Percentiles rank a stretch among this genome's conserved stretches.
These are phyloP conservation scores for Simalia tracyae DNA, from an alignment of 2,797 vertebrate species.

Conservation along the genomic window DNA sequence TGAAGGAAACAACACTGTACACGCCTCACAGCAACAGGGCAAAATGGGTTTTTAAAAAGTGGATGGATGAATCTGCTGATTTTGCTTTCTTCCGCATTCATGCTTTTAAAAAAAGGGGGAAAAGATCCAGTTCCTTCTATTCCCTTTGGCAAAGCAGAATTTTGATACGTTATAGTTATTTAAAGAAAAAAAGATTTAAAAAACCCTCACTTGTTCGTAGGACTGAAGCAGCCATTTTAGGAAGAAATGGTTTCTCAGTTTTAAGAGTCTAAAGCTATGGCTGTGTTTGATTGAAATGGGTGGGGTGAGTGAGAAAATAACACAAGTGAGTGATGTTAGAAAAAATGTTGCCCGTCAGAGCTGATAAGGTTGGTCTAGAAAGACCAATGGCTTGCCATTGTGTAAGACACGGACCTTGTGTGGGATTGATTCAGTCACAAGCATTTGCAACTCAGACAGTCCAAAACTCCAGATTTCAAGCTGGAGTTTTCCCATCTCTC, in stretches of 20 bases:
- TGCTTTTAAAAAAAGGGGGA: background rate
- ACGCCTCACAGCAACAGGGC: background rate
- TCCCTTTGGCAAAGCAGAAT: background rate
- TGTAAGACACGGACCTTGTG: background rate
- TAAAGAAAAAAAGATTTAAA: constrained; percentile 18
- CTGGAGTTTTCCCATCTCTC: background rate
- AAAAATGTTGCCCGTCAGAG: background rate
- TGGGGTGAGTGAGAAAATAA: background rate
- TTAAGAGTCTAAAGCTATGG: background rate
- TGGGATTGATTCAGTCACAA: background rate
- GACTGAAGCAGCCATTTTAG: background rate
- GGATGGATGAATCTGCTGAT: background rate
- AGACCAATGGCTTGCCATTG: background rate
- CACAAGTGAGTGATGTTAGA: background rate
- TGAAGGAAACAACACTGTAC: constrained; percentile 18
- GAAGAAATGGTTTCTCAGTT: background rate
- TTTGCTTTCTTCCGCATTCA: background rate
- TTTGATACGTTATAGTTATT: background rate
- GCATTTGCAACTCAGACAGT: background rate
- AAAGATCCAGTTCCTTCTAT: background rate
- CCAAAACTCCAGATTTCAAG: background rate
- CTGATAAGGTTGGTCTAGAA: background rate
- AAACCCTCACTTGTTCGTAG: constrained; percentile 12
- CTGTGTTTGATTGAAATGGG: background rate
- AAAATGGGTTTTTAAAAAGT: constrained; percentile 24